Base-by-base conservation (phyloP, 2,797 vertebrate genomes). In the Gambusia yucatana region DNA sequence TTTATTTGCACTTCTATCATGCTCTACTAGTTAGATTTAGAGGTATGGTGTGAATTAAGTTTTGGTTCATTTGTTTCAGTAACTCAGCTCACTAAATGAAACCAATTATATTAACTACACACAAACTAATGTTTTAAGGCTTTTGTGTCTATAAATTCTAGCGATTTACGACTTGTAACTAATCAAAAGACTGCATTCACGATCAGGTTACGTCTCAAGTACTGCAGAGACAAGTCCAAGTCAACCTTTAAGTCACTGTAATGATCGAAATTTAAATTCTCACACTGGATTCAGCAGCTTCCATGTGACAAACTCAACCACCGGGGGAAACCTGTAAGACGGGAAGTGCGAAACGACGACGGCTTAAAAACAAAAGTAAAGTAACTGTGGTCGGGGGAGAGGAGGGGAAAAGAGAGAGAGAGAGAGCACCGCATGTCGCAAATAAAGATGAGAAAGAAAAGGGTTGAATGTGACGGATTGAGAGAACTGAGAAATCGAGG, bases 401-500 rank as follows among this genome's bases (percentile, higher is more conserved):
- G 52, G 25, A 1, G n/a, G 5, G 30, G 33, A 61, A 48, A 48
- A 48, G 47, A 4, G n/a, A 52, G 59, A 47, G 55, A 41, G 16
- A 47, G 16, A 41, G 67, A 16, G 25, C 22, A 75, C 16, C 47
- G 73, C 50, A 41, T 22, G 84, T n/a, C 20, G 47, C 52, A 50
- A 59, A 52, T 41, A n/a, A 6, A 74, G 63, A 80, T 22, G 36
- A 85, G 50, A 74, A 47, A 41, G 20, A 28, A 82, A 39, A 46
- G 48, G 48, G 79, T 9, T 74, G 70, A 74, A 77, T 86, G 75
- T 43, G 65, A 82, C 82, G 47, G 73, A 72, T 48, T 81, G 77
- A 82, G 81, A 80, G 41, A 84, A 82, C 77, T 82, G 81, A 78
- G 39, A 85, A 89, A 84, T 81, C 74, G 46, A 65, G 82, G 81